Evolutionary conservation across 2,888 invertebrate species (phyloP).

Genomic region (Aricia artaxerxes): DNA sequence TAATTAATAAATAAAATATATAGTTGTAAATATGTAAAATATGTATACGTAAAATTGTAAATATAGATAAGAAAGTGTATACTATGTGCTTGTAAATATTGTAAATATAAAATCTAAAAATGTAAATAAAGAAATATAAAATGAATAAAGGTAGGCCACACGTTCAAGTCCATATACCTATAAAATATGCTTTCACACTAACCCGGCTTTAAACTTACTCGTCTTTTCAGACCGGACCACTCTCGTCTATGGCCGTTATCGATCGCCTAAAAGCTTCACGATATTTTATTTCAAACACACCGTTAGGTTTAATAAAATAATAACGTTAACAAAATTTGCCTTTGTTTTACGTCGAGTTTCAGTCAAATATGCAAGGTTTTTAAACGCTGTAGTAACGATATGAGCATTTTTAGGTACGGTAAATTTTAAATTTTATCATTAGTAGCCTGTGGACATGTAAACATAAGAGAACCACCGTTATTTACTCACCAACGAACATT

Average conservation of each 20-base stretch:
- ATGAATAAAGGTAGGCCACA: too few species aligned
- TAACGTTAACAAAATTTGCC: neutral
- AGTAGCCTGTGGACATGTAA: too few species aligned
- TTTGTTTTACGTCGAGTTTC: neutral
- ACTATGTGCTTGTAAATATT: too few species aligned
- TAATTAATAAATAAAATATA: too few species aligned
- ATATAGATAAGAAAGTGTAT: too few species aligned
- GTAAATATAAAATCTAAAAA: too few species aligned
- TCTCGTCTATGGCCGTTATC: neutral
- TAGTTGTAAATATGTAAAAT: too few species aligned
- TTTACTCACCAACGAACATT: too few species aligned
- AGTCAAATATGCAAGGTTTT: neutral
- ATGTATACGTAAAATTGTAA: too few species aligned
- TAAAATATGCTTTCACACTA: neutral
- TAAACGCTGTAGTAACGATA: neutral
- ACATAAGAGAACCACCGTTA: too few species aligned
- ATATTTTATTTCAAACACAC: neutral
- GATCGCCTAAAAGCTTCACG: neutral
- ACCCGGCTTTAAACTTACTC: neutral
- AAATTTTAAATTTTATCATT: neutral
- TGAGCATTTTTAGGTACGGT: neutral
- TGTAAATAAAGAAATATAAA: too few species aligned
- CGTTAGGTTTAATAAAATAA: neutral
- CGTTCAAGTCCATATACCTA: neutral
- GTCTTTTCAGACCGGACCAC: neutral